A percentile compares a stretch with the other conserved stretches of the same genome.
Conservation (phyloP, 2,797 vertebrate genomes). For the Poeciliopsis infans region DNA sequence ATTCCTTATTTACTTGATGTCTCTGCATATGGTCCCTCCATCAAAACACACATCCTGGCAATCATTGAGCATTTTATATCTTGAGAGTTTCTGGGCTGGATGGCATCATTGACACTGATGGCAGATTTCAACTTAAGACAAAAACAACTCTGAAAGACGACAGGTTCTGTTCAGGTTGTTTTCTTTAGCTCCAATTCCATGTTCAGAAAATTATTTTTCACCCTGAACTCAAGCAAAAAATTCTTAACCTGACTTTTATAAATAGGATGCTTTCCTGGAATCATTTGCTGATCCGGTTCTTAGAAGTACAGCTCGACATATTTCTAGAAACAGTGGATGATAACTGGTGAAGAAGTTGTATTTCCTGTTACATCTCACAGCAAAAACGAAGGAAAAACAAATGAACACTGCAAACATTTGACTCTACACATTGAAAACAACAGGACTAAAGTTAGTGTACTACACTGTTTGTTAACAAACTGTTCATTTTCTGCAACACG, state of each 20-base stretch:
- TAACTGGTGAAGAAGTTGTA: not conserved
- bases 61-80: too few relatives aligned
- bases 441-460: not conserved
- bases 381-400: not conserved
- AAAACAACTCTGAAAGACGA: not conserved
- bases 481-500: not conserved
- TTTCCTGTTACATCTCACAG: not conserved
- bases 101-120: not conserved
- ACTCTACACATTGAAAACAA: not conserved
- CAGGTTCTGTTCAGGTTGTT: not conserved
- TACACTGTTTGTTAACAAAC: not conserved
- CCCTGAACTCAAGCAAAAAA: not conserved
- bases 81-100: not conserved
- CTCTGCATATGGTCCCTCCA: too few relatives aligned
- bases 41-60: too few relatives aligned
- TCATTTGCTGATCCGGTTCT: not conserved
- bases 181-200: not conserved
- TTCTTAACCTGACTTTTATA: not conserved
- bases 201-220: not conserved
- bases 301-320: not conserved
- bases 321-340: not conserved
- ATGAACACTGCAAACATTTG: not conserved
- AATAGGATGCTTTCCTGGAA: not conserved
- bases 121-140: not conserved
- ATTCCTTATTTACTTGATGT: too few relatives aligned